phyloP scores from a whole-genome alignment of 2,888 invertebrate species.

The Macrosiphum euphorbiae region DNA sequence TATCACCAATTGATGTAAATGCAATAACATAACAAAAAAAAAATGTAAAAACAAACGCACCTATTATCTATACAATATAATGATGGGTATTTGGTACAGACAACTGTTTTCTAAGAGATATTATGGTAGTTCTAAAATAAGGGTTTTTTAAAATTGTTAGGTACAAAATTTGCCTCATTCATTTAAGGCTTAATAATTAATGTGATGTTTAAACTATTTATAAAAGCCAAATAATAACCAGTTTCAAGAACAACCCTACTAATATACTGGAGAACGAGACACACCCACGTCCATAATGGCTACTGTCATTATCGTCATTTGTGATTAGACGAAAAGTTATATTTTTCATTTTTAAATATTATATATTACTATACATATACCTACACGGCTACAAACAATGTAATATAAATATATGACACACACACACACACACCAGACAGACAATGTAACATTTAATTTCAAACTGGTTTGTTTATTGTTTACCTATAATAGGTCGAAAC shows the following conservation, averaged over 20 bases:
- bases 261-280: constrained; percentile 15
- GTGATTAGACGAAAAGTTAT: constrained; percentile 43
- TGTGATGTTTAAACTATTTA: constrained; percentile 48
- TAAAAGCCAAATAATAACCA: constrained; percentile 58
- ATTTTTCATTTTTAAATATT: constrained; percentile 32
- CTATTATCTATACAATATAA: not conserved
- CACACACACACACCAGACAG: not conserved
- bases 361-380: not conserved
- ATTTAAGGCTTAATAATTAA: not conserved
- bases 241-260: constrained; percentile 45
- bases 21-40: not conserved
- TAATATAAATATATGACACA: not conserved
- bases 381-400: not conserved
- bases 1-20: constrained; percentile 3
- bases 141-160: not conserved
- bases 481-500: not conserved
- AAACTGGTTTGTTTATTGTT: constrained; percentile 53
- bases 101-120: not conserved
- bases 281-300: constrained; percentile 46
- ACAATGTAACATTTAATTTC: constrained; percentile 53
- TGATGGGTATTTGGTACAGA: not conserved
- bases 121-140: not conserved
- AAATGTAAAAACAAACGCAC: not conserved
- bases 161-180: no score
- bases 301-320: constrained; percentile 50